Evolutionary conservation across 2,888 invertebrate species (phyloP), one percentile per base, ranked within the genome.

Genomic region (Ceratothoa steindachneri): DNA sequence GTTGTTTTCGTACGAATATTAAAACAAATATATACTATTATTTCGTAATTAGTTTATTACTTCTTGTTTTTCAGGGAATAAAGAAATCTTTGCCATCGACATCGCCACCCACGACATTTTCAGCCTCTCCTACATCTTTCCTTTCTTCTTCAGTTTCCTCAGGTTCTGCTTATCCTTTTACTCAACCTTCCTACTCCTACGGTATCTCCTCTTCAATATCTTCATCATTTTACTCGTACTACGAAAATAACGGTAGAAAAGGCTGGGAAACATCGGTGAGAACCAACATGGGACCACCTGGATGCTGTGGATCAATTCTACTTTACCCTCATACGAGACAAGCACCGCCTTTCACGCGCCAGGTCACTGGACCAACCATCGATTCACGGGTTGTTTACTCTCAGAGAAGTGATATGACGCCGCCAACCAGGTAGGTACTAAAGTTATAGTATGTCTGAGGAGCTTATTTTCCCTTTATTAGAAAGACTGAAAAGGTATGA

Each of bases 301-400:
- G 73, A 22, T 77, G 74, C 64, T 77, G 77, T 28, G 77, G 77
- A 9, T 71, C 71, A 24, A 67, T 72, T 24, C 69, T 77, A 28
- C 74, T 72, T 22, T 75, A 72, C 55, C 70, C 77, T 12, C 74
- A 75, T 73, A 77, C 74, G 29, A 55, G 72, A n/a, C 72, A 74
- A 55, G 66, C 75, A 0, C 72, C 77, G n/a, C 74, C 77, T n/a
- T 77, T 77, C 70, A 77, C 74, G 22, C 69, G 77, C 15, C 70
- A 72, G 67, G 53, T 77, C 15, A 77, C 77, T 7, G 77, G 77
- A 51, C 77, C 77, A 1, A 77, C 77, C 2, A 68, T 77, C 19
- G 72, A 75, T 30, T 65, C 75, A n/a, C 69, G 71, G 31, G 41
- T 67, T 60, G 69, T 30, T n/a, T 69, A 73, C 29, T 66, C 70